phyloP scores from a whole-genome alignment of 2,113 vertebrate genomes.

The Delphinapterus leucas region DNA sequence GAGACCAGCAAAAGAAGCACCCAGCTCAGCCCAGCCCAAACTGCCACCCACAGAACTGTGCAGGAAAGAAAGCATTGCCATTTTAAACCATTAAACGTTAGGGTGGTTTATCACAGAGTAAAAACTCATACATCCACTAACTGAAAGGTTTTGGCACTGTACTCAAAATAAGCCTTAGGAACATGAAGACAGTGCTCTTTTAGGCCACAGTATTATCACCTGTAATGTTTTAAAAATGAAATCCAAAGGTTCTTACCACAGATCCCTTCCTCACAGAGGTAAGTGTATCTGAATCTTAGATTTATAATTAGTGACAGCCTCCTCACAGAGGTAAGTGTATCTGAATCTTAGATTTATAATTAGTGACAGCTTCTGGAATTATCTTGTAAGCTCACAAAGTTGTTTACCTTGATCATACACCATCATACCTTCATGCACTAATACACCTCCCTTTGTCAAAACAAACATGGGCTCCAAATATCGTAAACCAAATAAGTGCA shows the following conservation, averaged over 20 bases:
- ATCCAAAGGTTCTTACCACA: neutral
- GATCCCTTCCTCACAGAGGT: neutral
- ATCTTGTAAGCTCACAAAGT: conserved; percentile 20
- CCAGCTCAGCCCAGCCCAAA: neutral
- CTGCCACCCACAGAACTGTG: neutral
- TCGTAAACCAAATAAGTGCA: conserved; percentile 29
- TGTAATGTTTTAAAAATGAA: conserved; percentile 31
- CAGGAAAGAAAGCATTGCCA: neutral
- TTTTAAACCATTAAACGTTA: conserved; percentile 7
- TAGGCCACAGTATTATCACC: neutral
- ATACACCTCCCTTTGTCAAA: conserved; percentile 54
- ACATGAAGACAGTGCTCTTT: conserved; percentile 28
- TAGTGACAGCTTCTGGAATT: conserved; percentile 11
- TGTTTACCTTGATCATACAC: conserved; percentile 18
- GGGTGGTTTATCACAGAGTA: neutral
- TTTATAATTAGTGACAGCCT: conserved; percentile 30
- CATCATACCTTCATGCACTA: neutral
- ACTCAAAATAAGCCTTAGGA: neutral
- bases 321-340: neutral
- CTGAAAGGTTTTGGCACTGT: neutral
- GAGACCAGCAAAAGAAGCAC: neutral
- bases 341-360: conserved; percentile 35
- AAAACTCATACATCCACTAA: neutral
- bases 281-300: neutral
- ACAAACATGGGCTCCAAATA: conserved; percentile 46